Evolutionary conservation across 2,888 invertebrate species (phyloP).

Genomic region (Stenurella melanura): DNA sequence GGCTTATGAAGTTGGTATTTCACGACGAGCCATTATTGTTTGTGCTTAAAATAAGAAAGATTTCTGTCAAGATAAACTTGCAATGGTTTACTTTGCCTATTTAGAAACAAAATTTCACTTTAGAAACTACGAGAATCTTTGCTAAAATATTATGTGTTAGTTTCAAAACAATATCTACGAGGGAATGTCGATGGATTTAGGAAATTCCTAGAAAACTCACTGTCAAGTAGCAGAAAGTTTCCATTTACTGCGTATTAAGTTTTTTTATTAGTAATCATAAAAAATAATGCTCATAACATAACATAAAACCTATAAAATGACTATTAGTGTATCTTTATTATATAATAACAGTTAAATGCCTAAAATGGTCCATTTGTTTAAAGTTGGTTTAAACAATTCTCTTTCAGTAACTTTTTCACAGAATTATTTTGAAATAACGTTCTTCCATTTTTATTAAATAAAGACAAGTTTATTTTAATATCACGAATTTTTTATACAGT

Average conservation of each 20-base stretch:
- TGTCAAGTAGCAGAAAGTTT: background rate
- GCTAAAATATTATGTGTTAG: background rate
- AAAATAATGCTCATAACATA: too few species aligned
- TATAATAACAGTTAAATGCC: too few species aligned
- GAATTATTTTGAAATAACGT: too few species aligned
- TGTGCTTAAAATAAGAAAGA: conserved; percentile 1
- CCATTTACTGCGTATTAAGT: background rate
- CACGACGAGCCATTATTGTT: background rate
- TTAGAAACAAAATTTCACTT: conserved; percentile 42
- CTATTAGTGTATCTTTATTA: too few species aligned
- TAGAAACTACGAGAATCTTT: background rate
- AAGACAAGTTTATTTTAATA: too few species aligned
- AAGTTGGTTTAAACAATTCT: too few species aligned
- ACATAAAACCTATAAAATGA: too few species aligned
- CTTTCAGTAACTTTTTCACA: too few species aligned
- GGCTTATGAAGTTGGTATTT: background rate
- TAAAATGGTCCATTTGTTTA: too few species aligned
- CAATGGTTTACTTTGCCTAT: conserved; percentile 33
- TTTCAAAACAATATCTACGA: background rate
- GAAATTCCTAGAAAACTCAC: background rate
- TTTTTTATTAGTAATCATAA: too few species aligned
- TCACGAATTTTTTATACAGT: too few species aligned
- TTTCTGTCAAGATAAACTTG: background rate
- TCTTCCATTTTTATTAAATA: too few species aligned
- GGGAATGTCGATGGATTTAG: background rate